Evolutionary conservation across 2,113 vertebrate species (phyloP), one percentile per base, ranked within the genome.

Genomic region (Microtus montanus): DNA sequence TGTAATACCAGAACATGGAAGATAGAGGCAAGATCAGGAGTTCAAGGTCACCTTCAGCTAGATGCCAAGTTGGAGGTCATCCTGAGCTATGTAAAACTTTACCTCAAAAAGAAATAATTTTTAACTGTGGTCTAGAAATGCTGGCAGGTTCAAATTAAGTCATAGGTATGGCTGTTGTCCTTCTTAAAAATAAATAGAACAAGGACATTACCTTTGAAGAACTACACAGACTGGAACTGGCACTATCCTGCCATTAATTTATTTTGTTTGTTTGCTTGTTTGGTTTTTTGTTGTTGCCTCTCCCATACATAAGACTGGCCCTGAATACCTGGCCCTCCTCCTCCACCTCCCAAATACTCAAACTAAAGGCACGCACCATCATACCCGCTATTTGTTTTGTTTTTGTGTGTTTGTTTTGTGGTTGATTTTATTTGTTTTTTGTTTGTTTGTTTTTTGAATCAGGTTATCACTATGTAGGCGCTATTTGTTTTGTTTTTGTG

Each of bases 151-250:
- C 94, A n/a, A 75, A 70, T n/a, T 77, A 90, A 89, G 30, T 73
- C 13, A 71, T 5, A 58, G 30, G 30, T 38, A 71, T 77, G 30
- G 6, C 73, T 90, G 22, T 52, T 52, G 3, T 89, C 38, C 47
- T 58, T 11, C 54, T 38, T 87, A 58, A 61, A 78, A 73, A 49
- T 15, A 19, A 28, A 80, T 47, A 73, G 41, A 19, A 86, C 20
- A 63, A 33, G 28, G 28, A 58, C 68, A 66, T 66, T 74, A 96
- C 38, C 85, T 41, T n/a, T 58, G 91, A 95, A 93, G 68, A 80
- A 52, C 47, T 52, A 38, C 80, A 92, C 7, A 75, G 41, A 79
- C 14, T 61, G 3, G 19, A 90, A 61, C 20, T 20, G 33, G 84
- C 61, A 38, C 30, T 66, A 66, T 33, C 35, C 44, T 64, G 9